Percentiles rank a stretch among this genome's conserved stretches.
These are phyloP conservation scores for Cartodere bifasciata DNA, from an alignment of 2,888 invertebrate genomes.

Conservation along the genomic window DNA sequence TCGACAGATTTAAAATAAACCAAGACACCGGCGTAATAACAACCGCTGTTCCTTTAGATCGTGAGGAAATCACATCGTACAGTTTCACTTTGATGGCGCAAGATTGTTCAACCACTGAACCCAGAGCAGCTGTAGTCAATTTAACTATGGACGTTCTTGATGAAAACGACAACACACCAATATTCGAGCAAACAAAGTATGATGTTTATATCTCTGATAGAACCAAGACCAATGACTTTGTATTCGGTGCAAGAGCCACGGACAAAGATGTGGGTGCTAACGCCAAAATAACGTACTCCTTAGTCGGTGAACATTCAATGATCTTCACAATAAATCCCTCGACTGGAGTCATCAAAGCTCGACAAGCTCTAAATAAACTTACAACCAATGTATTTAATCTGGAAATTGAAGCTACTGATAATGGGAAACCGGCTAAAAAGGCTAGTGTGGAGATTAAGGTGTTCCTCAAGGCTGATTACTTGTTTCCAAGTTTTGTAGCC, in stretches of 20 bases:
- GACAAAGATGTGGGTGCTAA: conserved; percentile 76
- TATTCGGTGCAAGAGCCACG: conserved; percentile 77
- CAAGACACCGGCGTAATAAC: conserved; percentile 66
- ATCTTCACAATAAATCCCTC: conserved; percentile 66
- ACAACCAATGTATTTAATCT: conserved; percentile 52
- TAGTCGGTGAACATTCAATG: conserved; percentile 65
- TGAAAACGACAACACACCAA: conserved; percentile 76
- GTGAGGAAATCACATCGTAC: conserved; percentile 66
- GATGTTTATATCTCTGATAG: conserved; percentile 73
- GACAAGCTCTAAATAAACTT: conserved; percentile 48
- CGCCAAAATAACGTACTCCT: conserved; percentile 64
- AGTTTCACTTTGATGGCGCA: conserved; percentile 76
- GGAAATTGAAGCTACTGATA: conserved; percentile 69
- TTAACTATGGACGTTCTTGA: conserved; percentile 68
- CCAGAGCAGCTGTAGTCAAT: conserved; percentile 70
- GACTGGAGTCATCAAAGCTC: conserved; percentile 79
- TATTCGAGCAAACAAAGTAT: conserved; percentile 61
- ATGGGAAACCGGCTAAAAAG: conserved; percentile 54
- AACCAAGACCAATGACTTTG: conserved; percentile 69
- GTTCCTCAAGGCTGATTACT: conserved; percentile 58
- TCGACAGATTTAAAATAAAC: conserved; percentile 69
- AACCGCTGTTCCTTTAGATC: conserved; percentile 59
- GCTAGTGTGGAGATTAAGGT: conserved; percentile 67
- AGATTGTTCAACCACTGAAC: conserved; percentile 78
- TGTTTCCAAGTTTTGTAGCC: conserved; percentile 69